Base-by-base conservation (phyloP, 1,140 invertebrate species). In the Calycopis cecrops region DNA sequence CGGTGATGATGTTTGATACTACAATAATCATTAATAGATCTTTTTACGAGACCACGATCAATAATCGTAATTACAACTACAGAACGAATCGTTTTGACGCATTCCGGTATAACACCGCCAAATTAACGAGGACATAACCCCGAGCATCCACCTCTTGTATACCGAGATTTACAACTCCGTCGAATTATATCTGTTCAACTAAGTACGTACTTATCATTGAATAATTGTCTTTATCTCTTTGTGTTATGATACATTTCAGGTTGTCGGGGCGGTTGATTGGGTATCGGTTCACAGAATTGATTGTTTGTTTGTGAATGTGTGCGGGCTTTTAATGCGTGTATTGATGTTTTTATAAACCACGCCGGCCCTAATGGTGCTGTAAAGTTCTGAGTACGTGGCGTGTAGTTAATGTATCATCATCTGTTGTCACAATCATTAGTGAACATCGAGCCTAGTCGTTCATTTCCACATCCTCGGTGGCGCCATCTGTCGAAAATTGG, bases 111-210 rank as follows among this genome's bases (percentile, higher is more conserved):
- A 16, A 44, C 40, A 14, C 40, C 8, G 14, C 14, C 11, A 42
- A 53, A 44, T 44, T 44, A 33, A 28, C 18, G 38, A 44, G 16
- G n/a, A 12, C 38, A 37, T 40, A 42, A 62, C 44, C 57, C 49
- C 57, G 55, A 60, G 57, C 67, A 63, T 65, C 69, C 68, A 69
- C 63, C 53, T 65, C 75, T 78, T 76, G 74, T 76, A 71, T 70
- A 72, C 67, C 67, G 68, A 73, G 70, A 78, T 78, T 76, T 76
- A 78, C 71, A 78, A 76, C 72, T 73, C 51, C 49, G 60, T 49
- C 66, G 69, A 65, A 69, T 76, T 71, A 78, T 72, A 73, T 67
- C 67, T 51, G 53, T 38, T 40, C 35, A 21, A 17, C 56, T 58
- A 14, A 37, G 44, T 38, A 54, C 48, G 49, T 64, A 60, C 58